Percentiles rank a stretch among this genome's conserved stretches.
phyloP scores from a whole-genome alignment of 1,140 invertebrate species.

The Leucophenga varia region DNA sequence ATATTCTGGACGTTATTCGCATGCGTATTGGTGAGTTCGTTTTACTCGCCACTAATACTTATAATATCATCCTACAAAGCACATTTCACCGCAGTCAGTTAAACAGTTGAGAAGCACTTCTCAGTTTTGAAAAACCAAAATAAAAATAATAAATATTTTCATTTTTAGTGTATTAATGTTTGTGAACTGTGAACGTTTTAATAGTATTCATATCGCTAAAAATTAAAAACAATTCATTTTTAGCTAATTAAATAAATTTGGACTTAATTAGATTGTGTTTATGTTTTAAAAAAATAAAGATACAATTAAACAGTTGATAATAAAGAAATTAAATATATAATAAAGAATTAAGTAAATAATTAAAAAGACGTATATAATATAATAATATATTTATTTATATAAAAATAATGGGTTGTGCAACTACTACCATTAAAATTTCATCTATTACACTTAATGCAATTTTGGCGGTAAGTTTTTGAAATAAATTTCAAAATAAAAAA shows the following conservation, averaged over 20 bases:
- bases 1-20: background rate
- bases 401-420: slow-evolving; percentile 49
- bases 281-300: too few species aligned
- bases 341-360: too few species aligned
- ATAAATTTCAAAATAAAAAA: background rate
- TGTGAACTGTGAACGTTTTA: slow-evolving; percentile 36
- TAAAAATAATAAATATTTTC: slow-evolving; percentile 19
- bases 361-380: too few species aligned
- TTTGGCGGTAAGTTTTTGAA: slow-evolving; percentile 44
- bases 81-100: background rate
- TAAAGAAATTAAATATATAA: too few species aligned
- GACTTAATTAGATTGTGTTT: too few species aligned
- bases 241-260: too few species aligned
- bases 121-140: slow-evolving; percentile 17
- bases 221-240: too few species aligned
- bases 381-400: too few species aligned
- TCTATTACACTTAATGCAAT: slow-evolving; percentile 39
- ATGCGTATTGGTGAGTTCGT: background rate
- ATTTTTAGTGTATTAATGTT: slow-evolving; percentile 39
- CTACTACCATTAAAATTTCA: slow-evolving; percentile 41
- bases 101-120: background rate
- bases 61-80: too few species aligned
- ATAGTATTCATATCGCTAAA: slow-evolving; percentile 4
- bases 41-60: too few species aligned
- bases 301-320: too few species aligned